Conservation (phyloP, 2,113 vertebrate species). For the Pomatostomus ruficeps region DNA sequence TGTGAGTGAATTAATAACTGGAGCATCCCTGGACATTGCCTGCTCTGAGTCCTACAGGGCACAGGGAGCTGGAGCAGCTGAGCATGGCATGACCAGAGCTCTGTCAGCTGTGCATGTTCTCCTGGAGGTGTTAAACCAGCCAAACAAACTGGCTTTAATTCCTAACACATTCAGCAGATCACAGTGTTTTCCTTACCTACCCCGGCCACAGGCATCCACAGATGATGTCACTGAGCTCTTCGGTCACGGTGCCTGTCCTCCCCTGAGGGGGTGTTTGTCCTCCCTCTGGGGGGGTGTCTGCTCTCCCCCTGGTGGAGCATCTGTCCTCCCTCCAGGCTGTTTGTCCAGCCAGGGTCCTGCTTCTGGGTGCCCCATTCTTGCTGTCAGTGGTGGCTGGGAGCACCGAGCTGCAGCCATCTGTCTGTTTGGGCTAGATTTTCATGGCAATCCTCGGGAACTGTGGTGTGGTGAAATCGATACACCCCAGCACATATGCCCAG, state of each 20-base stretch:
- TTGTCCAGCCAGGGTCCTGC: not conserved
- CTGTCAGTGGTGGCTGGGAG: not conserved
- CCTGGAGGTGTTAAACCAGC: not conserved
- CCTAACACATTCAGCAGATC: not conserved
- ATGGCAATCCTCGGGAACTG: not conserved
- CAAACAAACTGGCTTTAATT: not conserved
- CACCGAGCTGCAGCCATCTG: not conserved
- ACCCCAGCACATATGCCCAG: fast-evolving
- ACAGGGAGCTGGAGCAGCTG: not conserved
- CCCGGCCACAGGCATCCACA: fast-evolving
- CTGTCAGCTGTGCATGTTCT: not conserved
- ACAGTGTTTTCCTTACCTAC: not conserved
- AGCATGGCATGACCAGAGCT: fast-evolving
- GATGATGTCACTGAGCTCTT: not conserved
- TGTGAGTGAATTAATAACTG: not conserved
- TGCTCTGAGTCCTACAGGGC: not conserved
- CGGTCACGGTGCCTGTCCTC: fast-evolving
- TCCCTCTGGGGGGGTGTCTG: not conserved
- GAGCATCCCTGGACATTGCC: not conserved
- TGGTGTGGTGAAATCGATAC: not conserved
- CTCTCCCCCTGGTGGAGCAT: not conserved
- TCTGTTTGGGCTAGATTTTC: not conserved
- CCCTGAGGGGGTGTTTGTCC: not conserved
- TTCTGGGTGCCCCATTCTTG: not conserved
- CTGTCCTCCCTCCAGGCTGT: not conserved